Evolutionary conservation across 2,113 vertebrate species (phyloP).

Genomic region (Epinephelus moara): DNA sequence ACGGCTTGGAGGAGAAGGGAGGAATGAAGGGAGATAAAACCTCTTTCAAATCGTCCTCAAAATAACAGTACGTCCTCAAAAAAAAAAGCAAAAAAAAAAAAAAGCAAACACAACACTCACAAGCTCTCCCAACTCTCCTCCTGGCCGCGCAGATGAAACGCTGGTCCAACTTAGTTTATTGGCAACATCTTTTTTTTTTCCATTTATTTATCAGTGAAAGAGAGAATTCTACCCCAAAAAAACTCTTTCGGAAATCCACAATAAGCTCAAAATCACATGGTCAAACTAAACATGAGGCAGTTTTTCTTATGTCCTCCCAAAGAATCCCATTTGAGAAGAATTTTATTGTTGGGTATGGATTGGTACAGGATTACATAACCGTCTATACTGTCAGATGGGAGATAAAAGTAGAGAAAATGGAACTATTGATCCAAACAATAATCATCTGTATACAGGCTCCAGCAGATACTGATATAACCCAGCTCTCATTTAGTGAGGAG

Average conservation of each 20-base stretch:
- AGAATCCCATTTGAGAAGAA: slow-evolving; percentile 17
- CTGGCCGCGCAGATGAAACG: slow-evolving; percentile 24
- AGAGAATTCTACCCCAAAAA: not conserved
- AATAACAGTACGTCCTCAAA: slow-evolving; percentile 56
- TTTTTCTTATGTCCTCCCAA: not conserved
- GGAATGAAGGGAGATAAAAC: slow-evolving; percentile 46
- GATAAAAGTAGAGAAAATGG: slow-evolving; percentile 1
- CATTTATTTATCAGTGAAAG: not conserved
- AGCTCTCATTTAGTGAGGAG: not conserved
- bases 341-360: slow-evolving; percentile 18
- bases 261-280: not conserved
- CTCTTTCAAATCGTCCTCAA: slow-evolving; percentile 65
- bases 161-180: slow-evolving; percentile 26
- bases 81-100: not conserved
- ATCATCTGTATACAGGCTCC: not conserved
- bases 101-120: slow-evolving; percentile 4
- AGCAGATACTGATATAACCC: not conserved
- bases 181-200: slow-evolving; percentile 7
- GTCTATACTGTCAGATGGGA: slow-evolving; percentile 3
- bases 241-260: not conserved
- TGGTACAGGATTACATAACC: slow-evolving; percentile 29
- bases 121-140: slow-evolving; percentile 30
- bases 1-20: slow-evolving; percentile 64
- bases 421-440: not conserved
- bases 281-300: not conserved